phyloP scores from a whole-genome alignment of 2,888 invertebrate genomes.

The Allacma fusca region DNA sequence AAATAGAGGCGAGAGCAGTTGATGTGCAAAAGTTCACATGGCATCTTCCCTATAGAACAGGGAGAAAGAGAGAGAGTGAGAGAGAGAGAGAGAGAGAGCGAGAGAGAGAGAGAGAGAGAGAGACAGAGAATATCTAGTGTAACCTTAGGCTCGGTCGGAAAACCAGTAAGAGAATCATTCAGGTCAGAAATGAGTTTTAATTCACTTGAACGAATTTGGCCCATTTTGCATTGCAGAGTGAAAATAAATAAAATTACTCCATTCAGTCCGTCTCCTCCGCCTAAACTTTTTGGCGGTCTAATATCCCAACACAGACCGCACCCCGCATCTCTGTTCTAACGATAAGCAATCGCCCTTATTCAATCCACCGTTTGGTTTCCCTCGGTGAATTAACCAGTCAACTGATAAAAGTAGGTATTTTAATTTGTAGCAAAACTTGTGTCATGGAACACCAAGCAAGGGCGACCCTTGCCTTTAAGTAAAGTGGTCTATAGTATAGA shows the following conservation, averaged over 20 bases:
- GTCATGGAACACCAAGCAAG: too few relatives aligned
- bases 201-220: not conserved
- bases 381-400: not conserved
- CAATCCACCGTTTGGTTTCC: slow-evolving; percentile 3
- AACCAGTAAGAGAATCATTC: not conserved
- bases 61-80: too few relatives aligned
- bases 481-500: too few relatives aligned
- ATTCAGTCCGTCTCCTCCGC: not conserved
- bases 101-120: too few relatives aligned
- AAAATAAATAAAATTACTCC: slow-evolving; percentile 4
- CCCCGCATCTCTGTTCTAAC: not conserved
- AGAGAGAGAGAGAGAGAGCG: too few relatives aligned
- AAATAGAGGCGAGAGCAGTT: too few relatives aligned
- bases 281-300: slow-evolving; percentile 1
- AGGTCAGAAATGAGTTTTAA: not conserved
- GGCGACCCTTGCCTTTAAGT: too few relatives aligned
- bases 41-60: too few relatives aligned
- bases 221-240: slow-evolving; percentile 4
- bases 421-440: not conserved
- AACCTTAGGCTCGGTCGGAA: too few relatives aligned
- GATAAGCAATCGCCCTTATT: slow-evolving; percentile 13
- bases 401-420: slow-evolving; percentile 6
- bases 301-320: not conserved
- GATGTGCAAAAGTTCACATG: too few relatives aligned
- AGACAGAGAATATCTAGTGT: too few relatives aligned